These are phyloP conservation scores for Paramormyrops hopkinsi DNA, from an alignment of 2,797 vertebrate genomes.

Conservation along the genomic window DNA sequence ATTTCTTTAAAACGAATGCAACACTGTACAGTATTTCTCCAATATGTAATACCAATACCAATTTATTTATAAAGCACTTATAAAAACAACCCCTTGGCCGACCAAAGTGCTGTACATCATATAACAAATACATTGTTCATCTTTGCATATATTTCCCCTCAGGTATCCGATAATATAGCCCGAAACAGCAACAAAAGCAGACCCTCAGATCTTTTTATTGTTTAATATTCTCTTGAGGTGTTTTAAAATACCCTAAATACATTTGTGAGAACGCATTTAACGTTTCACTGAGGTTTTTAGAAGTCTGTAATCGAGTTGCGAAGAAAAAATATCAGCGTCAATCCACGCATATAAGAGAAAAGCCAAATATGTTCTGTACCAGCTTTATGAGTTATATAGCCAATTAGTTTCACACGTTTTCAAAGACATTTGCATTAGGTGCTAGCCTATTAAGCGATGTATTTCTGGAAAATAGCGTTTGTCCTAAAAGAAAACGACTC, in stretches of 20 bases:
- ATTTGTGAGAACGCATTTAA: background rate
- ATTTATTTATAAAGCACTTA: too few relatives aligned
- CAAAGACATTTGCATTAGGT: background rate
- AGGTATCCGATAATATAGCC: background rate
- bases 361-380: background rate
- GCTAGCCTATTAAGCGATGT: background rate
- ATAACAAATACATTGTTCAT: background rate
- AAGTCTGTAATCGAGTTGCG: background rate
- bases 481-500: background rate
- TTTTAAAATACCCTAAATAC: background rate
- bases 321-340: background rate
- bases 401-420: background rate
- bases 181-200: background rate
- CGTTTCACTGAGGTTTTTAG: background rate
- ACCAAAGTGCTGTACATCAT: too few relatives aligned
- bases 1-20: background rate
- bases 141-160: background rate
- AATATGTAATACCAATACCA: background rate
- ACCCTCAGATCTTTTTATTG: background rate
- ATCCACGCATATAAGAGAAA: background rate
- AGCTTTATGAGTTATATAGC: background rate
- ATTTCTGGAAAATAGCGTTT: background rate
- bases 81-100: too few relatives aligned
- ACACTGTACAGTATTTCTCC: background rate
- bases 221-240: background rate